A percentile compares a stretch with the other conserved stretches of the same genome.
phyloP scores from a whole-genome alignment of 1,140 invertebrate genomes.

The Galendromus occidentalis region DNA sequence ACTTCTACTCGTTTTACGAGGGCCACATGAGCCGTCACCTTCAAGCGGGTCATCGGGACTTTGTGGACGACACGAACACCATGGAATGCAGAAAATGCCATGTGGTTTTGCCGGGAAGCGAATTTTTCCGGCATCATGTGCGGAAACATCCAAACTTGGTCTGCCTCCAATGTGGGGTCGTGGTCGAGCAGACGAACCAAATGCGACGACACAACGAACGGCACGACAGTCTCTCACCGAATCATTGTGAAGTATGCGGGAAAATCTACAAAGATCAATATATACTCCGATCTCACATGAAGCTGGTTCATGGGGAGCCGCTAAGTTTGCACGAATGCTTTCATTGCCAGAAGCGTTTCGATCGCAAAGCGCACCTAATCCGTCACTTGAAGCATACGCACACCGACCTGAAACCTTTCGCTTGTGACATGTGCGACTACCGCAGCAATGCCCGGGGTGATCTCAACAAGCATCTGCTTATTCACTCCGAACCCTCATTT shows the following conservation, averaged over 20 bases:
- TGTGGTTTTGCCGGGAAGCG: background rate
- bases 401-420: background rate
- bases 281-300: background rate
- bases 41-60: background rate
- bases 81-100: background rate
- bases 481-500: background rate
- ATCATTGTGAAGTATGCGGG: background rate
- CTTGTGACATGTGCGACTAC: background rate
- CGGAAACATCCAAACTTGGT: background rate
- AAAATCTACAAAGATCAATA: slow-evolving; percentile 4
- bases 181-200: background rate
- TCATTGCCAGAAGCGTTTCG: background rate
- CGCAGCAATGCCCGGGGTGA: background rate
- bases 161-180: background rate
- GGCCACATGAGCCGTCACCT: background rate
- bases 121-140: background rate
- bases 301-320: background rate
- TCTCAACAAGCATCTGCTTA: background rate
- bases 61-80: background rate
- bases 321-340: background rate
- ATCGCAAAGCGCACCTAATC: background rate
- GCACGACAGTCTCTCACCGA: background rate
- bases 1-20: background rate
- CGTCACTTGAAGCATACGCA: background rate
- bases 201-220: background rate